These are phyloP conservation scores for Crossaster papposus DNA, from an alignment of 53 echinoderm and acorn worm species.

Conservation along the genomic window DNA sequence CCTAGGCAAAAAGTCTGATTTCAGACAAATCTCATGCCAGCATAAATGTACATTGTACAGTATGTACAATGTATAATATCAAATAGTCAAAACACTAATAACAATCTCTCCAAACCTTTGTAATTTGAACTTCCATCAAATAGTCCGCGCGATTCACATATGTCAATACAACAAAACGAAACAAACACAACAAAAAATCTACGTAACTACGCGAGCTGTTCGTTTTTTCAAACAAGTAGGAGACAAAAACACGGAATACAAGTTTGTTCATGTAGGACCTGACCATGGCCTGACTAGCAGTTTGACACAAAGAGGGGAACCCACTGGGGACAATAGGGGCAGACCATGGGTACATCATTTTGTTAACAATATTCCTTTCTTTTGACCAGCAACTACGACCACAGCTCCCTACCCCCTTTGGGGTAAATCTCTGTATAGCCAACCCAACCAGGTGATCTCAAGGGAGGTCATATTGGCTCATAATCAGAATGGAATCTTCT, in stretches of 20 bases:
- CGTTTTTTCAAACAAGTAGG: neutral
- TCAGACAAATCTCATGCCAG: no score
- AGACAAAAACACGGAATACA: neutral
- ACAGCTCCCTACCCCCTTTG: neutral
- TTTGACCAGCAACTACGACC: neutral
- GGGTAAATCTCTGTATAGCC: neutral
- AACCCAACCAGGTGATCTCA: conserved; percentile 1
- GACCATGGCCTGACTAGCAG: neutral
- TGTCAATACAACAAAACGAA: neutral
- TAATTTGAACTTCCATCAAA: neutral
- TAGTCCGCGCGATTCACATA: neutral
- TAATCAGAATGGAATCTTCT: conserved; percentile 46
- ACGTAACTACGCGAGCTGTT: neutral
- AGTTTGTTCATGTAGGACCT: neutral
- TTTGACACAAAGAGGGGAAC: neutral
- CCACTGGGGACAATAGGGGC: neutral
- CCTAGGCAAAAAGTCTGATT: no score
- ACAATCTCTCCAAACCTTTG: no score
- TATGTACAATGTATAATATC: no score
- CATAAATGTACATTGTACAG: no score
- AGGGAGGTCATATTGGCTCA: conserved; percentile 19
- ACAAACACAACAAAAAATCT: neutral
- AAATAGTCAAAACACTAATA: no score
- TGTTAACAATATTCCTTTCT: conserved; percentile 36
- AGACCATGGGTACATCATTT: neutral